These are phyloP conservation scores for Ceyx margarethae DNA, from an alignment of 2,113 vertebrate species.

Conservation along the genomic window DNA sequence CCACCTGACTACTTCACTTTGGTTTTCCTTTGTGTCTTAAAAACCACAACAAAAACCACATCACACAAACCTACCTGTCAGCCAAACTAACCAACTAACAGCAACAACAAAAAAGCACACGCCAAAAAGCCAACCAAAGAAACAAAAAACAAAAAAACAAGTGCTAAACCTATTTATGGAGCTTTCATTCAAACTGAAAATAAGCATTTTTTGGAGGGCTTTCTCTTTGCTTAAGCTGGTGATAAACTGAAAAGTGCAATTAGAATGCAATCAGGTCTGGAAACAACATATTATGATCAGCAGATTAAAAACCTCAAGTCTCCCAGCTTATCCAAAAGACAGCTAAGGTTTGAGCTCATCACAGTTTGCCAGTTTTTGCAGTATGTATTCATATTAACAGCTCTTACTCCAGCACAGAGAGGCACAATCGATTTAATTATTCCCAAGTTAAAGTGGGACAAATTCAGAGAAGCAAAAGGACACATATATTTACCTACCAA, in stretches of 20 bases:
- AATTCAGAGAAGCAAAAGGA: neutral
- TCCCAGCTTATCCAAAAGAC: neutral
- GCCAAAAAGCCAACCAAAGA: neutral
- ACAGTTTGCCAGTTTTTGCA: neutral
- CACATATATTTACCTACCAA: neutral
- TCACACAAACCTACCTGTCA: neutral
- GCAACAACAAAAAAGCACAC: neutral
- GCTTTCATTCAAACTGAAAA: neutral
- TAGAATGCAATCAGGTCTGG: neutral
- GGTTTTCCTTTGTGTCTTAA: neutral
- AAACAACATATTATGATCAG: neutral
- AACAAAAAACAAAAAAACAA: neutral
- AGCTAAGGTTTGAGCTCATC: neutral
- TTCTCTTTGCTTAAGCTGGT: neutral
- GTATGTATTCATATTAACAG: neutral
- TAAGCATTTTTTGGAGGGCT: neutral
- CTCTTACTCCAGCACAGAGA: neutral
- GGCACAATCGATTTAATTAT: fast-evolving
- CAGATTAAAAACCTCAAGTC: neutral
- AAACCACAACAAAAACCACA: neutral
- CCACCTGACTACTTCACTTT: neutral
- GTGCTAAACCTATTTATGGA: neutral
- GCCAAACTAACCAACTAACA: too few relatives aligned
- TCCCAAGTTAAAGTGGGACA: neutral
- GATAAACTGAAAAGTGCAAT: neutral